Evolutionary conservation across 2,888 invertebrate species (phyloP), one percentile per base, ranked within the genome.

Genomic region (Hedychridium roseum): DNA sequence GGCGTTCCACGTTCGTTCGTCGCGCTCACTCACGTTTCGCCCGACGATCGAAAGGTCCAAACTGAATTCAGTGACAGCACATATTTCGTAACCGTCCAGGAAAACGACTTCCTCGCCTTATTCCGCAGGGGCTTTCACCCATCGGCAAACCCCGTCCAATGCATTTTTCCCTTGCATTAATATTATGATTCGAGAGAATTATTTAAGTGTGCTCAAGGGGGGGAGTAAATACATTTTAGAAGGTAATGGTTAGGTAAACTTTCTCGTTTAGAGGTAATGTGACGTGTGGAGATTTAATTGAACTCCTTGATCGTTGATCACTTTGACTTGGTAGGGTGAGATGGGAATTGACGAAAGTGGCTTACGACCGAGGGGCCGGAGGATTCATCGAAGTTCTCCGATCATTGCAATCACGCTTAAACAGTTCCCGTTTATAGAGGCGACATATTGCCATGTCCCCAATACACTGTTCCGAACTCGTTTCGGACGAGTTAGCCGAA

Each of bases 371-470:
- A 9, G 3, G 2, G 27, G 27, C 27, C 27, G 3, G 32, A 32
- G 48, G n/a, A 49, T 42, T 39, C 56, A 47, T 53, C 48, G 27
- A 62, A 61, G 43, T 61, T 61, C 51, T 54, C 48, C 60, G 63
- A 62, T 57, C 63, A 48, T 50, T 45, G 60, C 46, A 60, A 62
- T 62, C 59, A 49, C 57, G 37, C 42, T 21, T 20, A 46, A 56
- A 56, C n/a, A n/a, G n/a, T n/a, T 45, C 37, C 18, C 38, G 15
- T 20, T 17, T 34, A 26, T 38, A 51, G 34, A 28, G 26, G 26
- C 31, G 48, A 57, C 40, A 50, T 43, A 57, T 54, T 45, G 31
- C 46, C 37, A 23, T 21, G 47, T 47, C 42, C 38, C 34, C 14
- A 47, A 38, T 31, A 28, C 34, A 7, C 34, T 51, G 46, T 34